Conservation (phyloP, 1,140 invertebrate genomes). For the Drosophila nannoptera region DNA sequence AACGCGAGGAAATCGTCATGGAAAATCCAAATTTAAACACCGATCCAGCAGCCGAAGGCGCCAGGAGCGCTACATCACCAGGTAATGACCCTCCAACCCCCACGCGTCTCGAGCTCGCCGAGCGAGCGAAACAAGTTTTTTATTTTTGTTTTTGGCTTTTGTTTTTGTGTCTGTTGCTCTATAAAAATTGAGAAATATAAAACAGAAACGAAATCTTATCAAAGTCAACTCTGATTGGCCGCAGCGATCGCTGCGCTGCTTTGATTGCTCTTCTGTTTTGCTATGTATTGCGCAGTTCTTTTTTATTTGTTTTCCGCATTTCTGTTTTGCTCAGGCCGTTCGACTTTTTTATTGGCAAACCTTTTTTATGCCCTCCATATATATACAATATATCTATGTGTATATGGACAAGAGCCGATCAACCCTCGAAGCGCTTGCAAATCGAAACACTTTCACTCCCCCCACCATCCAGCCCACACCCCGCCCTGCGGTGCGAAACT, state of each 20-base stretch:
- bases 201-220: slow-evolving; percentile 63
- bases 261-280: slow-evolving; percentile 28
- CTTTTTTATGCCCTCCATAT: background rate
- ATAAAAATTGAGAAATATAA: slow-evolving; percentile 8
- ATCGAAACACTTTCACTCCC: slow-evolving; percentile 21
- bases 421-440: slow-evolving; percentile 31
- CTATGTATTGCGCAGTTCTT: slow-evolving; percentile 67
- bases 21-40: slow-evolving; percentile 23
- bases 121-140: slow-evolving; percentile 52
- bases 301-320: slow-evolving; percentile 47
- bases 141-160: too few relatives aligned
- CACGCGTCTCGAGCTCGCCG: background rate
- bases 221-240: slow-evolving; percentile 66
- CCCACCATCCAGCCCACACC: background rate
- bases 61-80: slow-evolving; percentile 6
- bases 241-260: slow-evolving; percentile 44
- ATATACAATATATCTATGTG: background rate
- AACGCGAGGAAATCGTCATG: background rate
- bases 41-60: slow-evolving; percentile 6
- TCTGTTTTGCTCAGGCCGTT: slow-evolving; percentile 61
- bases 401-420: background rate
- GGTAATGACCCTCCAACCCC: background rate
- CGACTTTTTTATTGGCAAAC: slow-evolving; percentile 70
- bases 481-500: background rate
- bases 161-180: slow-evolving; percentile 32